Percentiles rank a stretch among this genome's conserved stretches.
These are phyloP conservation scores for Lagothrix lagotricha DNA, from an alignment of 2,797 vertebrate species.

Conservation along the genomic window DNA sequence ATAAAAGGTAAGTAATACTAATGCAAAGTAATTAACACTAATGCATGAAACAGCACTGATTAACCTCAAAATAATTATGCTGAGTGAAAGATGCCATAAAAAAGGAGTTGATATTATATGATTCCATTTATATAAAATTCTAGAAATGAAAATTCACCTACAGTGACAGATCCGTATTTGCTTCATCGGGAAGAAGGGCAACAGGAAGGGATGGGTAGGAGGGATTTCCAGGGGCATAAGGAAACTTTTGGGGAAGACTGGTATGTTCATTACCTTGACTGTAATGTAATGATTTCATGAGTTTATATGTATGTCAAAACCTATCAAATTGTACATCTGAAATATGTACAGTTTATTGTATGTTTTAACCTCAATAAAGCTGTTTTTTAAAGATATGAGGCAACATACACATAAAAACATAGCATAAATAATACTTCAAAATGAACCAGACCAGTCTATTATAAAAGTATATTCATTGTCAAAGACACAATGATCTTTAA, in stretches of 20 bases:
- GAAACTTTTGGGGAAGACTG: neutral
- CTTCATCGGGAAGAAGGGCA: neutral
- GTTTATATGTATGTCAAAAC: neutral
- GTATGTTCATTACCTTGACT: neutral
- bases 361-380: neutral
- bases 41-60: neutral
- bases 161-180: neutral
- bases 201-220: neutral
- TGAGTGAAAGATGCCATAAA: neutral
- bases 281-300: neutral
- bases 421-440: slow-evolving; percentile 4
- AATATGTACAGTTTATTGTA: neutral
- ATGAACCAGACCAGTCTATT: neutral
- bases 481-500: slow-evolving; percentile 13
- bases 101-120: neutral
- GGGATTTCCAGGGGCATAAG: neutral
- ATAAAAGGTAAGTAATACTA: neutral
- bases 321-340: neutral
- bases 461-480: neutral
- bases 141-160: neutral
- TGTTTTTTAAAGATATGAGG: neutral
- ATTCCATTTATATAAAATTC: neutral
- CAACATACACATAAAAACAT: slow-evolving; percentile 30
- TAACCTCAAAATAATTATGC: slow-evolving; percentile 3
- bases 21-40: neutral